These are phyloP conservation scores for Gallirallus australis DNA, from an alignment of 2,797 vertebrate species.

Conservation along the genomic window DNA sequence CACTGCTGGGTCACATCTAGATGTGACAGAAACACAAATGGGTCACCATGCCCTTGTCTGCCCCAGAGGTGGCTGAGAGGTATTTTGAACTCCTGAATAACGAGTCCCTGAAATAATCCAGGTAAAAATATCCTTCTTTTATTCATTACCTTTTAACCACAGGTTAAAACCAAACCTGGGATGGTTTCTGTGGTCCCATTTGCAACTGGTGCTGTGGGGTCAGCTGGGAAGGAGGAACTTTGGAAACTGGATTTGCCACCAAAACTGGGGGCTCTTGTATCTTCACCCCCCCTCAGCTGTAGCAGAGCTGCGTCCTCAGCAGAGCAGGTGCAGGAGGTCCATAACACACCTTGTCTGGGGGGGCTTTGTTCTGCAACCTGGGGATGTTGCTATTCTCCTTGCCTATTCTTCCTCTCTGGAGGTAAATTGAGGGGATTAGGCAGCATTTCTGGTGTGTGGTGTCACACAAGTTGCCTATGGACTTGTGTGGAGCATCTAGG, in stretches of 20 bases:
- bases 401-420: neutral
- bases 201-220: neutral
- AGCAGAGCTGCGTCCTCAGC: neutral
- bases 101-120: neutral
- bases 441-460: neutral
- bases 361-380: neutral
- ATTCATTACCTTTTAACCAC: neutral
- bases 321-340: neutral
- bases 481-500: neutral
- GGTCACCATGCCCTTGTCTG: neutral
- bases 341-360: neutral
- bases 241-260: neutral
- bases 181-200: neutral
- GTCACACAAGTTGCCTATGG: neutral
- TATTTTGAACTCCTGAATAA: neutral
- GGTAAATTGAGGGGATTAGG: neutral
- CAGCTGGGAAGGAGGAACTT: neutral
- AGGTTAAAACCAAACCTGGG: neutral
- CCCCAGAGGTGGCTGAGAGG: neutral
- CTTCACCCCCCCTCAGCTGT: neutral
- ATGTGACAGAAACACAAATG: neutral
- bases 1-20: neutral
- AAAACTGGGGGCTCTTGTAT: neutral
- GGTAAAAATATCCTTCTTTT: neutral
- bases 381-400: neutral